Conservation (phyloP, 92 coral and sea anemone species). For the Porites rus region DNA sequence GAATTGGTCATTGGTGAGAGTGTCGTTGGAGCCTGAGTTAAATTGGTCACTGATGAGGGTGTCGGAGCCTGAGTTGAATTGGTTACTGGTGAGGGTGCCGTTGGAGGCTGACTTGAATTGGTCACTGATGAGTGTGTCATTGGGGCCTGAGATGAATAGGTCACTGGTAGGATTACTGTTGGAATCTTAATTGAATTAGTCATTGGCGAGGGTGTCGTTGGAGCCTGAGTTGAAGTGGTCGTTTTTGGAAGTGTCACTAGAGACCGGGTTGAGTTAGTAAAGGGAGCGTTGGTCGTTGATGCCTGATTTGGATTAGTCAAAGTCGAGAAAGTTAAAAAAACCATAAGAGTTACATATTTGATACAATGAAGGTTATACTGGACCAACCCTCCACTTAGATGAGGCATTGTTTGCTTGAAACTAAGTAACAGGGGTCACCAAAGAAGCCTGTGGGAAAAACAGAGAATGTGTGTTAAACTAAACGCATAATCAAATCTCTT, state of each 20-base stretch:
- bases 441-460: too few relatives aligned
- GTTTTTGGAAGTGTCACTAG: background rate
- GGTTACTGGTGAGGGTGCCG: background rate
- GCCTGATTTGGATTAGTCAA: background rate
- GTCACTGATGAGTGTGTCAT: background rate
- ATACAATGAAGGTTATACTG: too few relatives aligned
- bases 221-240: background rate
- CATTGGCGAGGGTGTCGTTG: background rate
- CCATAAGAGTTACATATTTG: too few relatives aligned
- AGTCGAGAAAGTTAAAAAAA: background rate
- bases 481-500: too few relatives aligned
- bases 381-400: too few relatives aligned
- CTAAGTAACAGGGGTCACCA: too few relatives aligned
- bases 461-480: too few relatives aligned
- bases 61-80: conserved; percentile 3
- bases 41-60: background rate
- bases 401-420: too few relatives aligned
- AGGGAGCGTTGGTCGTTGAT: background rate
- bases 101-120: background rate
- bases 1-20: too few relatives aligned
- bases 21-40: too few relatives aligned
- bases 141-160: background rate
- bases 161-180: background rate
- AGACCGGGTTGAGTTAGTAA: background rate
- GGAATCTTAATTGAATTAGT: background rate